Evolutionary conservation across 2,888 invertebrate species (phyloP), one percentile per base, ranked within the genome.

Genomic region (Drosophila barbarae): DNA sequence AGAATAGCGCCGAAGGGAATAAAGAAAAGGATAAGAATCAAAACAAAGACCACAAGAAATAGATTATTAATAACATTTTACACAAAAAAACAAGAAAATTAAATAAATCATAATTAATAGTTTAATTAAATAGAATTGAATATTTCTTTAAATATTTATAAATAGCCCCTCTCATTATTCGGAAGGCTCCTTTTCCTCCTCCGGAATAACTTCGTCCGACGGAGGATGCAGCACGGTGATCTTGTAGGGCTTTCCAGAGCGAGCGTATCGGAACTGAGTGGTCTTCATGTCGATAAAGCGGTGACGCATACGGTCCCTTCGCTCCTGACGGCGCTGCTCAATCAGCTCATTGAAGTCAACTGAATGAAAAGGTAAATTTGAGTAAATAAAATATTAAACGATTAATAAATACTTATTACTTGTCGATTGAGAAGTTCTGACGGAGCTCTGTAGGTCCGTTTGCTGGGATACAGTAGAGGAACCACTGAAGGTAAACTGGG

Each of bases 271-370:
- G 0, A 52, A 54, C 6, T 60, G 76, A 28, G 47, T 68, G 15
- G 51, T 41, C 1, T 70, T 77, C 60, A 81, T 71, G 30, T 60
- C 66, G 2, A 69, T 56, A 47, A 79, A 79, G 0, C 80, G 83
- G 30, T 78, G 61, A 5, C 85, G 72, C 38, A 75, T 51, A 3
- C 86, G 73, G n/a, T 86, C 83, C 9, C 61, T 59, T 10, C 76
- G 74, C 51, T 86, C 85, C 4, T 52, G 74, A 21, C 72, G 65
- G 4, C 84, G 86, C 21, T 75, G 77, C 32, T 84, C 75, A 9
- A 75, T 85, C 3, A 84, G 49, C 30, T 75, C 75, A 28, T 84
- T 74, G 21, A 86, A 70, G 42, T 77, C 71, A 34, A 83, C 81
- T 84, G 13, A 1, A 9, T 5, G 18, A 5, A 8, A n/a, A 28